Conservation (phyloP, 2,113 vertebrate genomes). For the Gymnobelideus leadbeateri region DNA sequence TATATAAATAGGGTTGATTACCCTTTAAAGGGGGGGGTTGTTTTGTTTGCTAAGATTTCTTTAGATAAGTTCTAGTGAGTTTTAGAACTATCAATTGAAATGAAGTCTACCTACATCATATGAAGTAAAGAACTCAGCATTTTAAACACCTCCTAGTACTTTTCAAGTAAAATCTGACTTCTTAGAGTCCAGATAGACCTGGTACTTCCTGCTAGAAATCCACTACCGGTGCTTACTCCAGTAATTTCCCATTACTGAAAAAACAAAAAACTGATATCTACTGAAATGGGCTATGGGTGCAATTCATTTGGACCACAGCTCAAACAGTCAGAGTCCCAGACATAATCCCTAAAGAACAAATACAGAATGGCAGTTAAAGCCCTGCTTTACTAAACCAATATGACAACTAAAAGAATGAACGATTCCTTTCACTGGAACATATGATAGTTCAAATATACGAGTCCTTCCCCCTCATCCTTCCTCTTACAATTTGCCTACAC, state of each 20-base stretch:
- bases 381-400: constrained; percentile 46
- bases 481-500: background rate
- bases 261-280: constrained; percentile 31
- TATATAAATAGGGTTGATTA: background rate
- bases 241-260: background rate
- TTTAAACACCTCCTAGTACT: background rate
- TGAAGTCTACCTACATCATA: background rate
- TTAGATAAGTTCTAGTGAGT: background rate
- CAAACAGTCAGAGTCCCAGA: constrained; percentile 27
- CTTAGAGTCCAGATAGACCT: background rate
- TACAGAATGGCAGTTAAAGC: background rate
- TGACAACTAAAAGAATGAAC: background rate
- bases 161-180: constrained; percentile 10
- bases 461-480: background rate
- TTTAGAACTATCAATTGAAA: background rate
- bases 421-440: constrained; percentile 23
- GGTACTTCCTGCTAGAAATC: background rate
- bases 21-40: background rate
- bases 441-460: background rate
- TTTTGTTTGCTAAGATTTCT: background rate
- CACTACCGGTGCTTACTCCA: constrained; percentile 2
- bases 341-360: background rate
- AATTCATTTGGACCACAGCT: background rate
- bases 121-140: background rate
- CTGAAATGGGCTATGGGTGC: background rate